Percentiles rank a stretch among this genome's conserved stretches.
Conservation (phyloP, 2,888 invertebrate genomes). For the Coenonympha arcania region DNA sequence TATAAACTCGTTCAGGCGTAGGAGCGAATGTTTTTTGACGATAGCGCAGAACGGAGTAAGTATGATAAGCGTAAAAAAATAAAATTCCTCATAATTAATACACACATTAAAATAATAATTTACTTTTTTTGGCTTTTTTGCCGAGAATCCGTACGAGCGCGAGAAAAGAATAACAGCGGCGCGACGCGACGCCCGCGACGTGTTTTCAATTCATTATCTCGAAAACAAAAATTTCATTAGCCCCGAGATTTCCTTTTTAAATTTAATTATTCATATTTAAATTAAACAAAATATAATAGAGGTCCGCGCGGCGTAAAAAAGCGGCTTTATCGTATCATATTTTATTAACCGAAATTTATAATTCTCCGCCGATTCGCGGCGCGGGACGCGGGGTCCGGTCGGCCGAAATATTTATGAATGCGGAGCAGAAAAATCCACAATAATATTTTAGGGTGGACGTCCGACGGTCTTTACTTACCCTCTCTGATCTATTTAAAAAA, state of each 20-base stretch:
- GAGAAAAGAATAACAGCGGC: slow-evolving; percentile 65
- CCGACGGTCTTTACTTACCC: slow-evolving; percentile 67
- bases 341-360: slow-evolving; percentile 74
- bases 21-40: slow-evolving; percentile 16
- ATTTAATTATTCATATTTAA: slow-evolving; percentile 75
- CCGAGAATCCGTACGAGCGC: slow-evolving; percentile 68
- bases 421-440: slow-evolving; percentile 74
- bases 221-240: slow-evolving; percentile 74
- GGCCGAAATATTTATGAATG: slow-evolving; percentile 72
- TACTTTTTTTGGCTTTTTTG: slow-evolving; percentile 44
- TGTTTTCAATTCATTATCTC: slow-evolving; percentile 75
- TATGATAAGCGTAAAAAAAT: slow-evolving; percentile 57
- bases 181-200: slow-evolving; percentile 54
- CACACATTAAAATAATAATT: slow-evolving; percentile 58
- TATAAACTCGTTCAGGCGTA: slow-evolving; percentile 19
- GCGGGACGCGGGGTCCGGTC: slow-evolving; percentile 38
- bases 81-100: slow-evolving; percentile 65
- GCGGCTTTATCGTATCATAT: slow-evolving; percentile 73
- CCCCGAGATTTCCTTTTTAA: slow-evolving; percentile 71
- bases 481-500: slow-evolving; percentile 74
- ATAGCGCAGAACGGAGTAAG: slow-evolving; percentile 27
- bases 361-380: slow-evolving; percentile 68
- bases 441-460: slow-evolving; percentile 70
- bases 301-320: slow-evolving; percentile 56
- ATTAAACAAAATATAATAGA: slow-evolving; percentile 75